Conservation (phyloP, 2,888 invertebrate genomes). For the Halictus ligatus region DNA sequence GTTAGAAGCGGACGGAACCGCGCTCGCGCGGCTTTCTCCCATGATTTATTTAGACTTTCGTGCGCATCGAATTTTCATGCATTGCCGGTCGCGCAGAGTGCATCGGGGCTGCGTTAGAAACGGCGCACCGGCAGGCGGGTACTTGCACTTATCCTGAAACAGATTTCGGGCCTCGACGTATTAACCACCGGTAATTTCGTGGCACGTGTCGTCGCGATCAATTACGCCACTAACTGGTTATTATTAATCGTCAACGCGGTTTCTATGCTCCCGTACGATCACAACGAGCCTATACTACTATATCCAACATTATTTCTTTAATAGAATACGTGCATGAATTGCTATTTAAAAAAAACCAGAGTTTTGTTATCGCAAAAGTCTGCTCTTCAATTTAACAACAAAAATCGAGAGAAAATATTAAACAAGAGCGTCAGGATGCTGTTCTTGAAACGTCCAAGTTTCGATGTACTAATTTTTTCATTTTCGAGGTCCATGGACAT, state of each 20-base stretch:
- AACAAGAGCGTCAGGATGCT: too few species aligned
- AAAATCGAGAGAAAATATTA: too few species aligned
- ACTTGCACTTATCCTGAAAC: conserved; percentile 1
- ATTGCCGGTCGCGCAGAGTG: conserved; percentile 17
- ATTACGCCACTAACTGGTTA: neutral
- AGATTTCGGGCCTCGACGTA: conserved; percentile 4
- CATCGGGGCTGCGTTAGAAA: conserved; percentile 24
- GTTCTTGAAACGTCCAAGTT: too few species aligned
- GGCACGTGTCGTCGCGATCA: neutral
- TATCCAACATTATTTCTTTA: too few species aligned
- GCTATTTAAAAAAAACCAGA: too few species aligned
- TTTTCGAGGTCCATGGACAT: too few species aligned
- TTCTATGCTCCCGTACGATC: neutral
- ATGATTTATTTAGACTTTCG: conserved; percentile 58
- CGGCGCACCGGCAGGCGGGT: conserved; percentile 17
- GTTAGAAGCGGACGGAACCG: conserved; percentile 37
- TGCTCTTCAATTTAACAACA: too few species aligned
- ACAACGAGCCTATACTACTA: too few species aligned
- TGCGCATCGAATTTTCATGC: conserved; percentile 53
- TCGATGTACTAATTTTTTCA: too few species aligned
- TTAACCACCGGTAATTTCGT: conserved; percentile 16
- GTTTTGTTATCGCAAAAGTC: too few species aligned
- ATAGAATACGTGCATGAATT: too few species aligned
- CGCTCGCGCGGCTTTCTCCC: conserved; percentile 54
- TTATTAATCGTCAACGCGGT: conserved; percentile 27